A percentile compares a stretch with the other conserved stretches of the same genome.
Conservation (phyloP, 2,888 invertebrate genomes). For the Acleris emargana region DNA sequence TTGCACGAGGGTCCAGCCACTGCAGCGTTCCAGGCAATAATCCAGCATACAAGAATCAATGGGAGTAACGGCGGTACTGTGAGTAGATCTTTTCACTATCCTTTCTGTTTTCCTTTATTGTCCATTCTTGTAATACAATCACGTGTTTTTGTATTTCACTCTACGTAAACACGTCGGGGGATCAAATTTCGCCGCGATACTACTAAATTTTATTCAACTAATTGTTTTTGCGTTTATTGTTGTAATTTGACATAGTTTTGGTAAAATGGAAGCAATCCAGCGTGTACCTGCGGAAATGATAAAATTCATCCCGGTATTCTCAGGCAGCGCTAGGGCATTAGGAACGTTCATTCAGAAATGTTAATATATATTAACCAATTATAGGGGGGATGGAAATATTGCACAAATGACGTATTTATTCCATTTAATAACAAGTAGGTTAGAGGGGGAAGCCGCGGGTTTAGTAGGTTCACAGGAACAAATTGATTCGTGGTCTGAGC, state of each 20-base stretch:
- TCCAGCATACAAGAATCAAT: constrained; percentile 1
- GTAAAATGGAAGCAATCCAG: not conserved
- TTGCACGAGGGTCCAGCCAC: not conserved
- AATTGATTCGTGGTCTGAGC: constrained; percentile 30
- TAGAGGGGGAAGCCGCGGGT: constrained; percentile 35
- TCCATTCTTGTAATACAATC: constrained; percentile 1
- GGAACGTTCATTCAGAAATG: constrained; percentile 32
- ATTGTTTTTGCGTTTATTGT: not conserved
- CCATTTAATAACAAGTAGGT: constrained; percentile 36
- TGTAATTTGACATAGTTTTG: not conserved
- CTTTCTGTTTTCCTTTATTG: constrained; percentile 16
- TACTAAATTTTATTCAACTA: not conserved
- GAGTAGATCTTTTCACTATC: constrained; percentile 16
- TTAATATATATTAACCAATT: constrained; percentile 27
- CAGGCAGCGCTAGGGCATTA: constrained; percentile 6
- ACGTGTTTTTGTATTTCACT: constrained; percentile 6
- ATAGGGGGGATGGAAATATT: not conserved
- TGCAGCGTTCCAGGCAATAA: not conserved
- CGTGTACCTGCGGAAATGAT: constrained; percentile 2
- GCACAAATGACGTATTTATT: constrained; percentile 37
- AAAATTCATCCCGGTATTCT: constrained; percentile 1
- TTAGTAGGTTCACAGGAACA: constrained; percentile 36
- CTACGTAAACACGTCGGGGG: not conserved
- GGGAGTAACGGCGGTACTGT: constrained; percentile 7
- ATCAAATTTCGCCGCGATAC: not conserved